phyloP scores from a whole-genome alignment of 2,888 invertebrate genomes.

The Oligia strigilis region DNA sequence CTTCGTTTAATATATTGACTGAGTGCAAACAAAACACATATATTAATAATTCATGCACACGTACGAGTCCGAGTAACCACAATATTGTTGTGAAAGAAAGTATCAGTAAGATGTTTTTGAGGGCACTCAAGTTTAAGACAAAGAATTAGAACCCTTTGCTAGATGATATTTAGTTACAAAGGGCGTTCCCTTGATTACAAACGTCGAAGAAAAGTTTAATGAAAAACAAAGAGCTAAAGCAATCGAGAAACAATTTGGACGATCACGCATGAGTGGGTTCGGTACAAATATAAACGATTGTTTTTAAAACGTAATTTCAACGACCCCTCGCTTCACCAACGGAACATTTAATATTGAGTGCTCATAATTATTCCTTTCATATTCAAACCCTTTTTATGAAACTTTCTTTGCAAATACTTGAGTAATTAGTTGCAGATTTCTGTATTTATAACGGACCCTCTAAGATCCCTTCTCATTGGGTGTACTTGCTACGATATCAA shows the following conservation, averaged over 20 bases:
- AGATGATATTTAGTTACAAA: constrained; percentile 60
- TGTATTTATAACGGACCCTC: constrained; percentile 67
- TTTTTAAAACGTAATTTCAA: constrained; percentile 90
- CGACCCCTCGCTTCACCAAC: constrained; percentile 86
- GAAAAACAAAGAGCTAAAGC: constrained; percentile 88
- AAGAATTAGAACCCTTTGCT: constrained; percentile 59
- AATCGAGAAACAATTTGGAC: constrained; percentile 89
- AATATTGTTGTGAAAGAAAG: constrained; percentile 30
- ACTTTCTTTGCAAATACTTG: constrained; percentile 83
- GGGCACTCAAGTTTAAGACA: constrained; percentile 45
- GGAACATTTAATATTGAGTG: constrained; percentile 91
- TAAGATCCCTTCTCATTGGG: constrained; percentile 24
- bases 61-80: constrained; percentile 36
- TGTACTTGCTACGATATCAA: background rate
- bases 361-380: constrained; percentile 89
- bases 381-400: constrained; percentile 86
- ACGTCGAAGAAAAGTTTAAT: constrained; percentile 84
- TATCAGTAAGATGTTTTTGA: constrained; percentile 39
- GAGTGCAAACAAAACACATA: constrained; percentile 55
- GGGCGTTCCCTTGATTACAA: constrained; percentile 69
- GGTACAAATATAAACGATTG: constrained; percentile 89
- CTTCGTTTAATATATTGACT: constrained; percentile 63
- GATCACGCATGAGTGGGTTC: constrained; percentile 88
- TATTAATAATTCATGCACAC: constrained; percentile 66
- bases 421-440: constrained; percentile 76